Evolutionary conservation across 2,888 invertebrate genomes (phyloP).

Genomic region (Tipula vernalis): DNA sequence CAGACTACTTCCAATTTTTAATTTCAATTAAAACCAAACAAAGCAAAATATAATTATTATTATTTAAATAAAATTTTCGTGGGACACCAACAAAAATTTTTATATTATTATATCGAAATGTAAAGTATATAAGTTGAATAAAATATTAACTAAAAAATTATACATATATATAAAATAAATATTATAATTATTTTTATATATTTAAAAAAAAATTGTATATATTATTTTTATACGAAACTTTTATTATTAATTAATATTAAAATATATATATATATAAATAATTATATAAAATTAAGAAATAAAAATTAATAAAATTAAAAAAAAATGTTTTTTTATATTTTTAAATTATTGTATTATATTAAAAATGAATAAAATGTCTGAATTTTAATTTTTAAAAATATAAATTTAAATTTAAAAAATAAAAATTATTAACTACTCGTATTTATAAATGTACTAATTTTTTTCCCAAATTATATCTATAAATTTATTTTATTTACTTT

Average conservation of each 20-base stretch:
- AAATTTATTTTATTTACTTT: neutral
- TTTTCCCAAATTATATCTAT: neutral
- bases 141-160: neutral
- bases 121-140: neutral
- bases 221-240: neutral
- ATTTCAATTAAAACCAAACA: neutral
- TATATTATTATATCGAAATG: neutral
- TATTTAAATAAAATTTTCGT: neutral
- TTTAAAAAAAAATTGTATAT: neutral
- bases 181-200: slow-evolving; percentile 4
- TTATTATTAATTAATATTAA: neutral
- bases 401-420: neutral
- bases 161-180: neutral
- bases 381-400: neutral
- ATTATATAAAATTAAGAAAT: neutral
- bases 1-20: slow-evolving; percentile 4
- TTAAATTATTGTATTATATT: slow-evolving; percentile 4
- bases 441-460: neutral
- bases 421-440: neutral
- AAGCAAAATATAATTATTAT: neutral
- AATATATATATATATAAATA: too few species aligned
- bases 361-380: neutral
- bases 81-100: neutral
- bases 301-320: neutral
- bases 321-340: neutral